phyloP scores from a whole-genome alignment of 2,113 vertebrate genomes.

The Origma solitaria region DNA sequence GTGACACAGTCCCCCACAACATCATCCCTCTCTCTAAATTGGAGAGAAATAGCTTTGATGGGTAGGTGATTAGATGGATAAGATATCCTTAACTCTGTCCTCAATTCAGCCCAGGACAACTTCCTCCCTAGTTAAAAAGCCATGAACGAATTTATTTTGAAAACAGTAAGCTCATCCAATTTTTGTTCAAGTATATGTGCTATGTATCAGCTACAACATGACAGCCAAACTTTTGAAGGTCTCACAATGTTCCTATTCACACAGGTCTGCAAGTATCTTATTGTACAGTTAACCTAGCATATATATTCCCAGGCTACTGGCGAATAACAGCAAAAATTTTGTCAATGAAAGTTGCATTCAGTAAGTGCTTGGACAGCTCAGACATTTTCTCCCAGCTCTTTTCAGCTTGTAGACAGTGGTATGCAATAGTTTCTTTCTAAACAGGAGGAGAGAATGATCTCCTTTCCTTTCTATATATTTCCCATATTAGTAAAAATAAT shows the following conservation, averaged over 20 bases:
- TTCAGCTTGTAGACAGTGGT: not conserved
- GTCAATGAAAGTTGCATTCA: not conserved
- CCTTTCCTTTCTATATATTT: not conserved
- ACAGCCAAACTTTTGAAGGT: not conserved
- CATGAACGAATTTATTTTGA: not conserved
- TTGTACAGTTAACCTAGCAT: not conserved
- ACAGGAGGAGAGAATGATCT: not conserved
- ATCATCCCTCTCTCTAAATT: not conserved
- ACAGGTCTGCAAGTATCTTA: not conserved
- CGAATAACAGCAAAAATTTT: not conserved
- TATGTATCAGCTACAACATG: not conserved
- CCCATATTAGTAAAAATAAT: not conserved
- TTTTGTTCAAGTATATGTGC: not conserved
- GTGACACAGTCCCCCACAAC: rapidly evolving
- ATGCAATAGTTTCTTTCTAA: not conserved
- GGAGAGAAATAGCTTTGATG: not conserved
- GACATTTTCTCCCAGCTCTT: not conserved
- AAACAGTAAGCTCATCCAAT: not conserved
- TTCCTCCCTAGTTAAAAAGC: not conserved
- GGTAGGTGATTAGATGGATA: not conserved
- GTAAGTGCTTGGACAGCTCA: not conserved
- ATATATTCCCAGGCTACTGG: not conserved
- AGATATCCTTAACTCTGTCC: not conserved
- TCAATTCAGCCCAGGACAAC: not conserved
- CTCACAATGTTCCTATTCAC: not conserved